Percentiles rank a stretch among this genome's conserved stretches.
Evolutionary conservation across 2,797 vertebrate genomes (phyloP).

Genomic region (Perodicticus potto): DNA sequence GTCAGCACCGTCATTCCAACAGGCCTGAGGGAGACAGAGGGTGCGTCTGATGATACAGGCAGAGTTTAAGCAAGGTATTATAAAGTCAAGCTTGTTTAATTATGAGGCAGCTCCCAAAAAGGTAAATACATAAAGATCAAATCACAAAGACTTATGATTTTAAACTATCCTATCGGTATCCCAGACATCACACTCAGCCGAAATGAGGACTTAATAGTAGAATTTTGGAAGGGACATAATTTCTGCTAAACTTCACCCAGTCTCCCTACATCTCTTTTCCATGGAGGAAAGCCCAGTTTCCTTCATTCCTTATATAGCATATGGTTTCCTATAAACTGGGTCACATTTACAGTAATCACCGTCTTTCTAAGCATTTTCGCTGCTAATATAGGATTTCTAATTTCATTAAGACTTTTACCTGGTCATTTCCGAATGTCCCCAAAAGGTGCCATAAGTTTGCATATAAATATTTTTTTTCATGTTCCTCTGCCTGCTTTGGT

Average conservation of each 20-base stretch:
- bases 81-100: conserved; percentile 52
- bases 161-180: background rate
- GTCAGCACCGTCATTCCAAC: too few relatives aligned
- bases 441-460: background rate
- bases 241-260: background rate
- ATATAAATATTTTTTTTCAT: fast-evolving
- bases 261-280: background rate
- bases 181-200: background rate
- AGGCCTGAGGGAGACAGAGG: background rate
- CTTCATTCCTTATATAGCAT: background rate
- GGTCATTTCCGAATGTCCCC: background rate
- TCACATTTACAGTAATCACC: background rate
- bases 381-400: background rate
- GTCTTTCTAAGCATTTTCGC: background rate
- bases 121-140: background rate
- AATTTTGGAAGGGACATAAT: background rate
- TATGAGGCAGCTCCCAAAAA: background rate
- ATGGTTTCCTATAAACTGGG: background rate
- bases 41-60: background rate
- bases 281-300: background rate
- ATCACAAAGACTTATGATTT: background rate
- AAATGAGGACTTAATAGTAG: background rate
- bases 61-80: background rate
- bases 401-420: background rate
- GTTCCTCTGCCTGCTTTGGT: background rate